A percentile compares a stretch with the other conserved stretches of the same genome.
phyloP scores from a whole-genome alignment of 2,113 vertebrate species.

The Oreochromis tanganicae region DNA sequence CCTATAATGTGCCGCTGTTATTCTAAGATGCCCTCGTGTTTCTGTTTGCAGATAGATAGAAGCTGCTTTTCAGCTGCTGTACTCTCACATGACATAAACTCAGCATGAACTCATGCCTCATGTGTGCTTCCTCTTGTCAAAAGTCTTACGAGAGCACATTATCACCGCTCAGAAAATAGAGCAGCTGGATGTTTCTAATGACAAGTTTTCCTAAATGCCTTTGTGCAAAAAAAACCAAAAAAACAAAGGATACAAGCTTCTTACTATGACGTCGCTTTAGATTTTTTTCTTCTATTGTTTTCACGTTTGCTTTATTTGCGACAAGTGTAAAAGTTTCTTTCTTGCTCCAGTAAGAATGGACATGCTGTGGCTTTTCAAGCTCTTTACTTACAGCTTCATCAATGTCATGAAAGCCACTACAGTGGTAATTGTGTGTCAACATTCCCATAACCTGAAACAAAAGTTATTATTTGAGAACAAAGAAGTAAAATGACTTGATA shows the following conservation, averaged over 20 bases:
- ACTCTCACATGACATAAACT: conserved; percentile 12
- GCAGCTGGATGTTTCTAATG: not conserved
- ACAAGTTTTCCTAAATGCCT: conserved; percentile 14
- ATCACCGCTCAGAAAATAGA: conserved; percentile 6
- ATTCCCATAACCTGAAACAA: conserved; percentile 11
- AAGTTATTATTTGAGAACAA: conserved; percentile 29
- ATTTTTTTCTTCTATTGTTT: not conserved
- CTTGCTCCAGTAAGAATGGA: not conserved
- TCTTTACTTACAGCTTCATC: conserved; percentile 19
- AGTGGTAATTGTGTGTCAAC: conserved; percentile 40
- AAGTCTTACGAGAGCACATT: not conserved
- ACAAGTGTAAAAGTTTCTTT: not conserved
- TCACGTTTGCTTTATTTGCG: not conserved
- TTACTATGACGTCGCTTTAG: not conserved
- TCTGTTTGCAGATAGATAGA: conserved; percentile 23
- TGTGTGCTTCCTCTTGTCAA: not conserved
- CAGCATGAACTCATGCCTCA: not conserved
- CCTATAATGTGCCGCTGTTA: conserved; percentile 9
- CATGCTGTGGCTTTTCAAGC: conserved; percentile 7
- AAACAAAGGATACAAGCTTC: not conserved
- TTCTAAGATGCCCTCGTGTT: conserved; percentile 1
- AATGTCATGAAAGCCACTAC: conserved; percentile 24
- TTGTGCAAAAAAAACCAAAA: not conserved
- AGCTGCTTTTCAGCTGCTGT: not conserved
- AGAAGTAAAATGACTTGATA: not conserved